Evolutionary conservation across 1,140 invertebrate species (phyloP), one percentile per base, ranked within the genome.

Genomic region (Cephus cinctus): DNA sequence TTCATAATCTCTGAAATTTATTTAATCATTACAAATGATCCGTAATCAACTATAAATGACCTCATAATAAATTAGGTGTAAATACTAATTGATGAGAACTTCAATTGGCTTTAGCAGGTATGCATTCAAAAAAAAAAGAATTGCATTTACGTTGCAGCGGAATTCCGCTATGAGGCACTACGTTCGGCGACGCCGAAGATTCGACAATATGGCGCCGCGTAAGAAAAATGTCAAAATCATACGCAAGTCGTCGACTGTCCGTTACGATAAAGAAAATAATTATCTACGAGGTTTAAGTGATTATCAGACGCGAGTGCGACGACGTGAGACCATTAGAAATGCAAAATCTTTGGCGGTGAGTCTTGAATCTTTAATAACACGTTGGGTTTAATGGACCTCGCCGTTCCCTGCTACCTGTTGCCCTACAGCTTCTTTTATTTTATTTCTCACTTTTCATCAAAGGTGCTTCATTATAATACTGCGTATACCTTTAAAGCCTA

Each of bases 201-300:
- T 48, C 31, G n/a, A n/a, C 34, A 65, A 67, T 61, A 74, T 74
- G 71, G 70, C 71, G 55, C 70, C 70, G 27, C 62, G 67, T 25
- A 58, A 52, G 31, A 73, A 70, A 61, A 61, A 52, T 31, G 25
- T 54, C 35, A 60, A 53, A 48, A 43, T 47, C 3, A 45, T 45
- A 43, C 35, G 50, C 6, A 25, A 31, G 18, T 50, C 54, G 4
- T 51, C 50, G 18, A 60, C 45, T 19, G 42, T 25, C 16, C 36
- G 44, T 35, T 43, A 18, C 4, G 54, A 70, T 2, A 76, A 74
- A 32, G 75, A 77, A 58, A 73, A 76, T 32, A 61, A 57, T 52
- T 77, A 74, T 65, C 53, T 75, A 12, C 65, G 65, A 19, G 63
- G 70, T 20, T 60, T 75, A 8, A 75, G 50, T 43, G 71, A 75